These are phyloP conservation scores for Apamea anceps DNA, from an alignment of 2,888 invertebrate species.

Conservation along the genomic window DNA sequence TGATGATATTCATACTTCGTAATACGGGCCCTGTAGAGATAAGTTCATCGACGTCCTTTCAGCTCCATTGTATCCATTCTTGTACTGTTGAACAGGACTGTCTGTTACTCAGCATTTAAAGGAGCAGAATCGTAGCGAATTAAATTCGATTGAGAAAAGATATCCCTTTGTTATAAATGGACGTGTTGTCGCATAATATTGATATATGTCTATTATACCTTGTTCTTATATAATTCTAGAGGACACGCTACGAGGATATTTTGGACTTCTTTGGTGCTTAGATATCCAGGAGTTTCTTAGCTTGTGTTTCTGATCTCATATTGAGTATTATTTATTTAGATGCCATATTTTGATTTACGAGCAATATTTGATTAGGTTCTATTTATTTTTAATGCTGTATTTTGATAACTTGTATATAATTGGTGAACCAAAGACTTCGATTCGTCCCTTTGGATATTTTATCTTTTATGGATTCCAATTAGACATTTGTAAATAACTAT, in stretches of 20 bases:
- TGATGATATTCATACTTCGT: not conserved
- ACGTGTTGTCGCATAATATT: conserved; percentile 36
- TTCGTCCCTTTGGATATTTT: conserved; percentile 83
- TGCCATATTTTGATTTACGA: conserved; percentile 87
- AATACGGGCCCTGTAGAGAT: not conserved
- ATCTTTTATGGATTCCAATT: conserved; percentile 73
- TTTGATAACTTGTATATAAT: conserved; percentile 84
- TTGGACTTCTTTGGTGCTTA: conserved; percentile 82
- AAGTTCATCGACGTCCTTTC: not conserved
- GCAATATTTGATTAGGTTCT: conserved; percentile 82
- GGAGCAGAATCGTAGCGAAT: conserved; percentile 32
- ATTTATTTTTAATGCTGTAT: conserved; percentile 81
- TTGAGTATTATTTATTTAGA: conserved; percentile 90
- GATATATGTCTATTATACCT: conserved; percentile 42
- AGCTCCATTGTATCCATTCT: conserved; percentile 7
- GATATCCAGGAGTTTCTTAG: conserved; percentile 79
- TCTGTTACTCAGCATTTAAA: not conserved
- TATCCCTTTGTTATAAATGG: conserved; percentile 49
- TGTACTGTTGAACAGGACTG: not conserved
- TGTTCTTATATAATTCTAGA: conserved; percentile 49
- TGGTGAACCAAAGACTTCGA: conserved; percentile 86
- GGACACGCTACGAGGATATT: conserved; percentile 51
- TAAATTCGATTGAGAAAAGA: conserved; percentile 47
- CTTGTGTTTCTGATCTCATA: conserved; percentile 89
- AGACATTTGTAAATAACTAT: conserved; percentile 78